Base-by-base conservation (phyloP, 2,113 vertebrate genomes). In the Sigmodon hispidus region DNA sequence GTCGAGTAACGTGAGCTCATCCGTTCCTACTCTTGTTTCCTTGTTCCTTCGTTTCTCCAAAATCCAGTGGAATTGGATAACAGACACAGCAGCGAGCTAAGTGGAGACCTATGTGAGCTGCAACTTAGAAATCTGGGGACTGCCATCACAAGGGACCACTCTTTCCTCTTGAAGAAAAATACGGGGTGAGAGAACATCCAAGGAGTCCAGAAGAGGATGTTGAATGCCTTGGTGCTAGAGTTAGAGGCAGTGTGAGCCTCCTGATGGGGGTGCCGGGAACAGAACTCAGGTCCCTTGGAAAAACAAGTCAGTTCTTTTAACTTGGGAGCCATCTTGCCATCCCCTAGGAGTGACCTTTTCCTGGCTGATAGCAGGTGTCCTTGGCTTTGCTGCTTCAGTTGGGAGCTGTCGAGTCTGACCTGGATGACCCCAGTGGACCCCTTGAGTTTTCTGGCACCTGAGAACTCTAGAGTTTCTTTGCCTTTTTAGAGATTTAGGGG, bases 371-470 rank as follows among this genome's bases (percentile, higher is more conserved):
- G 34, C 34, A 0, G 1, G 1, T 16, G 12, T 7, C 2, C 22
- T 4, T 7, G 24, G 19, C 72, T 1, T 80, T 9, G 34, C 57
- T 88, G 7, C 77, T 22, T 0, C 43, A 34, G 7, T 8, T 7
- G 48, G 69, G 55, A 69, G 57, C 67, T 63, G 2, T 67, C n/a
- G 17, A 16, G 0, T n/a, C 45, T 72, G 80, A 75, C 69, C 26
- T 36, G 3, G 3, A 40, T 31, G 1, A 0, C 1, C 5, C 59
- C n/a, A n/a, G n/a, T 6, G 1, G 29, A n/a, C 17, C 34, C 19
- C 52, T 21, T 16, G 63, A 36, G n/a, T 26, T n/a, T 87, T 29
- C 59, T 77, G 79, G 31, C 29, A 2, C 36, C 24, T 8, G 31
- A 34, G 48, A 17, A 6, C 48, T 55, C 24, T n/a, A 7, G n/a